Evolutionary conservation across 2,888 invertebrate genomes (phyloP), one percentile per base, ranked within the genome.

Genomic region (Spilosoma lubricipeda): DNA sequence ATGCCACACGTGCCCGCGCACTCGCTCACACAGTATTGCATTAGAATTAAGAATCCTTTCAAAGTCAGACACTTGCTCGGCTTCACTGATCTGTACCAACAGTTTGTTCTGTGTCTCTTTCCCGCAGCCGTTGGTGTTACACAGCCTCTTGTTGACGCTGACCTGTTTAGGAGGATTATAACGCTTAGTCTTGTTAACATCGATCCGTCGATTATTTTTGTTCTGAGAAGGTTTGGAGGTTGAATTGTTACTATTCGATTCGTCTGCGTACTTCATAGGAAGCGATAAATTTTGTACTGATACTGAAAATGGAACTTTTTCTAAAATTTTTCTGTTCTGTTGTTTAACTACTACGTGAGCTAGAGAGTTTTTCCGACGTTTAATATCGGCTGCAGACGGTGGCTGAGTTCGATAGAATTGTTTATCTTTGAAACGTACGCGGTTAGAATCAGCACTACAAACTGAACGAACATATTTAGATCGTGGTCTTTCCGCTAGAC

Each of bases 21-120:
- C 90, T 78, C 93, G 92, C 88, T 93, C 93, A 86, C 91, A 92
- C 93, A 92, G 93, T 94, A 95, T 94, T 91, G 96, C 94, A 95
- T 95, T 95, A 94, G 94, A 94, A 92, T 94, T 94, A 90, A 96
- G 96, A 96, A 97, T 96, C 96, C 96, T 96, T 93, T 96, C 96
- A 95, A 97, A 96, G 93, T 97, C 96, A 56, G 93, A 92, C 90
- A 96, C 95, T 96, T 96, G 94, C 84, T 96, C 92, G 96, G 96
- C 96, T 96, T 96, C 96, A 82, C 96, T 94, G 91, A 96, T 96
- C 91, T 96, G 94, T 89, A 93, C 90, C 90, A 96, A 89, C 90
- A 96, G 89, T 87, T 92, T 94, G 91, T 96, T 96, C 90, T 95
- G 93, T 85, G 95, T 96, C 92, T 93, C 95, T 90, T 90, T 95